Evolutionary conservation across 2,113 vertebrate species (phyloP), one percentile per base, ranked within the genome.

Genomic region (Gila orcuttii): DNA sequence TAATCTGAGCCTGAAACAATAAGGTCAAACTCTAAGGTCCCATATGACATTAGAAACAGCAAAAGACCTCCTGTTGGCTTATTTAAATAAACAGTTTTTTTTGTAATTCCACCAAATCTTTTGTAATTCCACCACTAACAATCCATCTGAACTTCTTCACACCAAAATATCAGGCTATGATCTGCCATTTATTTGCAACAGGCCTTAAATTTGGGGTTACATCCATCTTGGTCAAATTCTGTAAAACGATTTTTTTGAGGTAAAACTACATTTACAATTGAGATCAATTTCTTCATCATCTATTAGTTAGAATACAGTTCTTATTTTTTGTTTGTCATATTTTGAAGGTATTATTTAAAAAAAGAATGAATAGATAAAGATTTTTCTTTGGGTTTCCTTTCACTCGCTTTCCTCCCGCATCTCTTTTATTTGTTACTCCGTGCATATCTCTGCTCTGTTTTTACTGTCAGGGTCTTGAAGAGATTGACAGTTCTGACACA

Each of bases 401-500:
- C 17, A 62, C 86, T 31, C 7, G 15, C 60, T 50, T 89, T 86
- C 85, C 82, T 92, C 88, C 92, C 89, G 94, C 94, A 91, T 45
- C 39, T n/a, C 69, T 73, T 73, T 73, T 39, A 33, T 69, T 69
- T 69, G 31, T 68, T 15, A 68, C 3, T n/a, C 10, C 12, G 36
- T 73, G 69, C 69, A 45, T 73, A 73, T 73, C 69, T 73, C 36
- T 45, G 5, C 39, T n/a, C 39, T 73, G 69, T n/a, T 73, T 73
- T 7, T n/a, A 4, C 39, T 73, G 28, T 28, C 28, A 28, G 28
- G 93, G 89, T 92, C 89, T 90, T 93, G 95, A 95, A 94, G 93
- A 92, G 92, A 92, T 92, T 95, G 93, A 91, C 95, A 94, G 95
- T 93, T 92, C 94, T 95, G 92, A 96, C 95, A 94, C 91, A 86